A percentile compares a stretch with the other conserved stretches of the same genome.
These are phyloP conservation scores for Heliothis subflexa DNA, from an alignment of 1,140 invertebrate species.

Conservation along the genomic window DNA sequence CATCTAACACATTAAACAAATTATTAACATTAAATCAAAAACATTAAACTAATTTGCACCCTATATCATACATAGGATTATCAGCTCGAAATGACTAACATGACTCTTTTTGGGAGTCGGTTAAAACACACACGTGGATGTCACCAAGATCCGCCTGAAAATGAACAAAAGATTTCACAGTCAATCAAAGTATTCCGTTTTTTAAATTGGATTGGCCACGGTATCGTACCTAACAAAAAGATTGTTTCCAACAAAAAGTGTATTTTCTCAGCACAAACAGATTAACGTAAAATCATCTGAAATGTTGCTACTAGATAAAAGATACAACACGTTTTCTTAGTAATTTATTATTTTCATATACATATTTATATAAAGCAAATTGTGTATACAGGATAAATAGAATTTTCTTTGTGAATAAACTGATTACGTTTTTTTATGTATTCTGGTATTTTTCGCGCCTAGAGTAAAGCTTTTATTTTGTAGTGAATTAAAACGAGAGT, in stretches of 20 bases:
- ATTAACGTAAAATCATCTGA: constrained; percentile 10
- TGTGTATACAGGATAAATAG: not conserved
- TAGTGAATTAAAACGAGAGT: not conserved
- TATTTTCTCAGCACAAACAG: constrained; percentile 16
- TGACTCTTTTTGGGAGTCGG: too few relatives aligned
- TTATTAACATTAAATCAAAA: too few relatives aligned
- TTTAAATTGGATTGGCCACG: not conserved
- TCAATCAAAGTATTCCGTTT: not conserved
- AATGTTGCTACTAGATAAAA: constrained; percentile 29
- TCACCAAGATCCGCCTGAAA: too few relatives aligned
- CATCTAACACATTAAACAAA: too few relatives aligned
- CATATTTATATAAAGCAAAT: not conserved
- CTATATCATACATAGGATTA: too few relatives aligned
- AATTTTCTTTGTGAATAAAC: not conserved
- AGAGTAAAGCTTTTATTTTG: not conserved
- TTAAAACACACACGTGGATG: too few relatives aligned
- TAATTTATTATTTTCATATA: constrained; percentile 7
- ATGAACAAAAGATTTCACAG: not conserved
- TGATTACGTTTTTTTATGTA: not conserved
- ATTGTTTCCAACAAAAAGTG: not conserved
- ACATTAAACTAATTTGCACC: too few relatives aligned
- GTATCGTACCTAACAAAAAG: not conserved
- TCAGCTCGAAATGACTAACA: too few relatives aligned
- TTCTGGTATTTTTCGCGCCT: not conserved
- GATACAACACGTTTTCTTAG: constrained; percentile 14